Conservation (phyloP, 2,797 vertebrate species). For the Manis pentadactyla region DNA sequence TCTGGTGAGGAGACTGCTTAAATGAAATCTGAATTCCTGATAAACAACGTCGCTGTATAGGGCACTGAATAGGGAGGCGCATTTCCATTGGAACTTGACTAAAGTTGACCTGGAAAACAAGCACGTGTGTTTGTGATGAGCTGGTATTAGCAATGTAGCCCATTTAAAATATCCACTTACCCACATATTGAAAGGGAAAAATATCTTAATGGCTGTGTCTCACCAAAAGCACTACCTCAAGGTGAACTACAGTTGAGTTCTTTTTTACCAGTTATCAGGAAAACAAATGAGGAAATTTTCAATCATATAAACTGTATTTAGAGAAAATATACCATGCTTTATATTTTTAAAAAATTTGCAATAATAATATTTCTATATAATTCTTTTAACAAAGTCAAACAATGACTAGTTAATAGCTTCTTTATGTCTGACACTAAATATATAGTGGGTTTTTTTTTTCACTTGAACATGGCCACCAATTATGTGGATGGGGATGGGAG, state of each 20-base stretch:
- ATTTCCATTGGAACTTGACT: constrained; percentile 91
- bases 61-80: constrained; percentile 90
- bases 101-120: constrained; percentile 93
- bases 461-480: neutral
- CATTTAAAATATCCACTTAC: neutral
- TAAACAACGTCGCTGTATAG: constrained; percentile 94
- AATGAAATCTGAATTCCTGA: constrained; percentile 96
- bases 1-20: constrained; percentile 96
- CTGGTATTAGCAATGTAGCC: neutral
- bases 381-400: neutral
- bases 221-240: neutral
- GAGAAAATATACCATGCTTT: neutral
- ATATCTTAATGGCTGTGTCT: neutral
- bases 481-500: fast-evolving
- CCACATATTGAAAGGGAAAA: neutral
- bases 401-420: neutral
- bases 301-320: neutral
- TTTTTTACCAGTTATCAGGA: neutral
- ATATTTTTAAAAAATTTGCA: neutral
- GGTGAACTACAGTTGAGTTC: neutral
- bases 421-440: neutral
- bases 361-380: neutral
- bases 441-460: neutral
- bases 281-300: neutral
- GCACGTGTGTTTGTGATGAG: neutral